A percentile compares a stretch with the other conserved stretches of the same genome.
Evolutionary conservation across 2,888 invertebrate species (phyloP).

Genomic region (Crocallis elinguaria): DNA sequence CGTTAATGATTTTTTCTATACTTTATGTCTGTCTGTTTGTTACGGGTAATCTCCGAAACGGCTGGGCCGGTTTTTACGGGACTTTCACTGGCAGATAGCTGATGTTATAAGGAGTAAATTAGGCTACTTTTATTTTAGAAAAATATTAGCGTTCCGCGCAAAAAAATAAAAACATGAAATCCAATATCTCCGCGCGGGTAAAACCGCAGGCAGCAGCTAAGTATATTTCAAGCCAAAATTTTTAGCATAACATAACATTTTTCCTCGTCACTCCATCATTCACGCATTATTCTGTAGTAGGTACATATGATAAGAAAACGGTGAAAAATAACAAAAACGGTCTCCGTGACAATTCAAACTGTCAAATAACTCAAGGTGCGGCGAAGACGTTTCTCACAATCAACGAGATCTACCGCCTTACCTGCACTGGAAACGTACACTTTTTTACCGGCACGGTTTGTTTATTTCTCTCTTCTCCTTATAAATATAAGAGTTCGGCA

Average conservation of each 20-base stretch:
- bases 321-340: slow-evolving; percentile 66
- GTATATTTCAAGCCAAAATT: no score
- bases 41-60: no score
- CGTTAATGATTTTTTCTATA: no score
- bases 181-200: no score
- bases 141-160: no score
- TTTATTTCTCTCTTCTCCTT: slow-evolving; percentile 77
- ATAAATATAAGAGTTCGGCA: slow-evolving; percentile 81
- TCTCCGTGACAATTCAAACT: slow-evolving; percentile 74
- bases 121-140: no score
- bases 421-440: slow-evolving; percentile 54
- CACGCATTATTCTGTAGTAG: slow-evolving; percentile 12
- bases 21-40: no score
- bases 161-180: no score
- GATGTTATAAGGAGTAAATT: no score
- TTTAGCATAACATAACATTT: not conserved
- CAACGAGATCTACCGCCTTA: slow-evolving; percentile 74
- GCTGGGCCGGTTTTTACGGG: no score
- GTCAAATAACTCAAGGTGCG: slow-evolving; percentile 80
- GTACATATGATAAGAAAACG: slow-evolving; percentile 50
- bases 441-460: slow-evolving; percentile 76
- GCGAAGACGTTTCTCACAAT: slow-evolving; percentile 76
- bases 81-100: no score
- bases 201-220: no score
- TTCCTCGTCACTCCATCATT: not conserved